A percentile compares a stretch with the other conserved stretches of the same genome.
Conservation (phyloP, 2,113 vertebrate genomes). For the Rhinolophus sinicus region DNA sequence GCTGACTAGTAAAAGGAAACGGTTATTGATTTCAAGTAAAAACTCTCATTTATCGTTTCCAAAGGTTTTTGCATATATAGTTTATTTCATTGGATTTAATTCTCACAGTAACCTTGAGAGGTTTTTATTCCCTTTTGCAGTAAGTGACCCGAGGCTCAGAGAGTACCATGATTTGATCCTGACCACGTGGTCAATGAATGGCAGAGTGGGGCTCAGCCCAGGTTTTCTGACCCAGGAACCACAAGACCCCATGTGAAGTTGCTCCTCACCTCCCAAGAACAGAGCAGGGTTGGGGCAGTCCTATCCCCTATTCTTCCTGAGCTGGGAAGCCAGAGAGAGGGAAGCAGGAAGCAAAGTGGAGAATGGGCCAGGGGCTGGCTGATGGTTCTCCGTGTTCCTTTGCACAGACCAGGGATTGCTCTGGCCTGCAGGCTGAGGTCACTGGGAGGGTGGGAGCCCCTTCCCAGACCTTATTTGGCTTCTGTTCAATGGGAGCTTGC, state of each 20-base stretch:
- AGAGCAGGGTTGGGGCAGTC: neutral
- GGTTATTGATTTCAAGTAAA: neutral
- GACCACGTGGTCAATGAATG: neutral
- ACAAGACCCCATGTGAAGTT: neutral
- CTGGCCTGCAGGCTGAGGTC: neutral
- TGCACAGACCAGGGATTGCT: neutral
- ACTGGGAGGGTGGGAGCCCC: neutral
- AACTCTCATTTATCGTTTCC: neutral
- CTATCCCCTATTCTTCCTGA: neutral
- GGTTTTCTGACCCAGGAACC: neutral
- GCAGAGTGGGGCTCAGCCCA: neutral
- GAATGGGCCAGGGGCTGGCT: neutral
- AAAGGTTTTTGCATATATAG: neutral
- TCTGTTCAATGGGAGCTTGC: neutral
- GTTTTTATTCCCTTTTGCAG: neutral
- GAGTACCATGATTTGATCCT: neutral
- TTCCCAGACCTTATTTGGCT: neutral
- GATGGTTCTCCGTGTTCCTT: neutral
- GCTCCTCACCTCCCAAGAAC: neutral
- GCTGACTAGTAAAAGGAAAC: neutral
- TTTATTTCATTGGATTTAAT: constrained; percentile 1
- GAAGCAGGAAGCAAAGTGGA: neutral
- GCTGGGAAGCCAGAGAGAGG: neutral
- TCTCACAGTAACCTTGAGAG: neutral
- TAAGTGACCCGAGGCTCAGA: neutral